Conservation (phyloP, 2,888 invertebrate genomes). For the Xylota sylvarum region DNA sequence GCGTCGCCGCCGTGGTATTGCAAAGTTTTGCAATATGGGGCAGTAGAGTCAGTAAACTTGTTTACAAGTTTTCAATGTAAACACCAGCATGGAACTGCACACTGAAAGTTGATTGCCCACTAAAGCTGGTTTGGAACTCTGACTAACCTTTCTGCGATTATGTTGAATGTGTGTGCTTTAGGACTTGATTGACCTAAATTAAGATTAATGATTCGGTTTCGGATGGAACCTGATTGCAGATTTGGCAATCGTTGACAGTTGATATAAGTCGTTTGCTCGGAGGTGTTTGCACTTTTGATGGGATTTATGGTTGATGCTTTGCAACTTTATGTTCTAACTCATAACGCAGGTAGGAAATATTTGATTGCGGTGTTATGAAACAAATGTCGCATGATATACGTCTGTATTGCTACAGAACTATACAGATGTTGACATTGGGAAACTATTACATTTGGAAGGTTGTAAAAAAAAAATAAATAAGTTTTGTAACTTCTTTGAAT, state of each 20-base stretch:
- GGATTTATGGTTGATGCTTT: too few relatives aligned
- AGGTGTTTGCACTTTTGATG: background rate
- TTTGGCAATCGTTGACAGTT: background rate
- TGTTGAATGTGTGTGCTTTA: slow-evolving; percentile 2
- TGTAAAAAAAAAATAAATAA: too few relatives aligned
- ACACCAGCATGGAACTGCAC: slow-evolving; percentile 5
- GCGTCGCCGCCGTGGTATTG: background rate
- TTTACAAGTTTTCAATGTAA: slow-evolving; percentile 23
- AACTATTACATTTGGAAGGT: too few relatives aligned
- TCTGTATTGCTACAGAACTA: too few relatives aligned
- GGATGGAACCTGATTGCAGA: background rate
- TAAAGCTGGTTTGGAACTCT: slow-evolving; percentile 5
- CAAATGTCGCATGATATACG: too few relatives aligned
- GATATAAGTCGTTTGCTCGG: background rate
- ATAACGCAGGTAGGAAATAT: too few relatives aligned
- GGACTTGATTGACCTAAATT: slow-evolving; percentile 40
- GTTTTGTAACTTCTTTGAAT: too few relatives aligned
- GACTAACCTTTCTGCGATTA: slow-evolving; percentile 6
- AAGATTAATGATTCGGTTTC: background rate
- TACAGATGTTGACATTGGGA: too few relatives aligned
- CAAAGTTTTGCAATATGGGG: slow-evolving; percentile 57
- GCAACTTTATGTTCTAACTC: too few relatives aligned
- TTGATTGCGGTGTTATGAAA: too few relatives aligned
- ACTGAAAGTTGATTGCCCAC: slow-evolving; percentile 40
- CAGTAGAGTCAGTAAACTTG: slow-evolving; percentile 21